Evolutionary conservation across 1,140 invertebrate species (phyloP), one percentile per base, ranked within the genome.

Genomic region (Caenorhabditis brenneri): DNA sequence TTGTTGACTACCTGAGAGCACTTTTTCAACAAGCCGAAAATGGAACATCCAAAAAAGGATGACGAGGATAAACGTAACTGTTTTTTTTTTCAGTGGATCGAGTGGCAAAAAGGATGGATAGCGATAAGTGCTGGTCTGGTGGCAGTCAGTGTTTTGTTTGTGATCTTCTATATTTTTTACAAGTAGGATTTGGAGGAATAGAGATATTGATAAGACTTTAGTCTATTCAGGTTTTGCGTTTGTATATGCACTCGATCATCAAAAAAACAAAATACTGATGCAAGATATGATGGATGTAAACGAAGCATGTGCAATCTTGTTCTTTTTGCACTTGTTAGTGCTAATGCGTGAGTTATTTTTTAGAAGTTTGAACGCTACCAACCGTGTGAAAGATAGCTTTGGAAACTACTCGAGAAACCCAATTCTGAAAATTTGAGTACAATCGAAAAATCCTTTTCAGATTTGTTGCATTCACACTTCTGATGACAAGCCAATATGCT

Each of bases 401-500:
- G n/a, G n/a, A n/a, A n/a, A n/a, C n/a, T n/a, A n/a, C n/a, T n/a
- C n/a, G n/a, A n/a, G n/a, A n/a, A n/a, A n/a, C n/a, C n/a, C n/a
- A n/a, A n/a, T n/a, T n/a, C 27, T 58, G 27, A 3, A 53, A 58
- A 36, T 53, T 2, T n/a, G 51, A 53, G 12, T 83, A 24, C 1
- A 33, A 24, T 39, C 2, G 36, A 79, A 39, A 31, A 83, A 0
- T 4, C 22, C 10, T 48, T 22, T 90, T 85, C 46, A 90, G 89
- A 19, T 90, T 90, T 79, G 85, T 84, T 82, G 86, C 90, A 36
- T 88, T 85, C 12, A 60, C 88, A 7, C 22, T 90, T n/a, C 74
- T 90, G 22, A 86, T 90, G 24, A 90, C 86, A 65, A 86, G 88
- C n/a, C 89, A 90, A 79, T 90, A 90, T 82, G 88, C 89, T n/a